Percentiles rank a stretch among this genome's conserved stretches.
phyloP scores from a whole-genome alignment of 2,888 invertebrate genomes.

The Idaea aversata region DNA sequence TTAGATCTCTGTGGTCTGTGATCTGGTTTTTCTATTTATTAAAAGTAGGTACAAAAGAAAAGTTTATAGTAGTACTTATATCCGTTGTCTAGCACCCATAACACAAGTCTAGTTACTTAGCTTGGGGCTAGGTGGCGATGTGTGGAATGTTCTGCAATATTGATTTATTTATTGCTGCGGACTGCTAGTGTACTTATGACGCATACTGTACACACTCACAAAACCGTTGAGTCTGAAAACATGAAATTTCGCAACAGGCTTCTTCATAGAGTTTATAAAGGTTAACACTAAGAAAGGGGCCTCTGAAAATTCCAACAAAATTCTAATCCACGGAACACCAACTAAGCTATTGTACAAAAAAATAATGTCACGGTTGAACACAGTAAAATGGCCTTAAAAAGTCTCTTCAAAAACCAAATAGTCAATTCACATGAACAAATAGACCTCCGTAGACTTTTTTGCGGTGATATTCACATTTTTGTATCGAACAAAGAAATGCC shows the following conservation, averaged over 20 bases:
- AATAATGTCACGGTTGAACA: neutral
- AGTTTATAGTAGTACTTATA: too few species aligned
- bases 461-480: constrained; percentile 34
- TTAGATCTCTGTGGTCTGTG: too few species aligned
- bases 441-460: constrained; percentile 9
- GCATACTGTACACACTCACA: neutral
- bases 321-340: neutral
- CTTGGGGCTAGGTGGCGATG: too few species aligned
- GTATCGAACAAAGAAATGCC: constrained; percentile 35
- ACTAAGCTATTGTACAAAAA: neutral
- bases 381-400: neutral
- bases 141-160: too few species aligned
- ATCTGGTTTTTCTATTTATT: too few species aligned
- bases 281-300: neutral
- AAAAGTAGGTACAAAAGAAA: too few species aligned
- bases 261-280: neutral
- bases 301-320: neutral
- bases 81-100: too few species aligned
- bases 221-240: neutral
- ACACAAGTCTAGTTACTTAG: too few species aligned
- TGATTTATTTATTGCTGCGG: too few species aligned
- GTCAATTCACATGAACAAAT: constrained; percentile 13
- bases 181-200: too few species aligned
- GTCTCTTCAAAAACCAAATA: constrained; percentile 1
- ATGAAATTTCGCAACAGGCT: neutral